These are phyloP conservation scores for Silurus lanzhouensis DNA, from an alignment of 2,797 vertebrate species.

Conservation along the genomic window DNA sequence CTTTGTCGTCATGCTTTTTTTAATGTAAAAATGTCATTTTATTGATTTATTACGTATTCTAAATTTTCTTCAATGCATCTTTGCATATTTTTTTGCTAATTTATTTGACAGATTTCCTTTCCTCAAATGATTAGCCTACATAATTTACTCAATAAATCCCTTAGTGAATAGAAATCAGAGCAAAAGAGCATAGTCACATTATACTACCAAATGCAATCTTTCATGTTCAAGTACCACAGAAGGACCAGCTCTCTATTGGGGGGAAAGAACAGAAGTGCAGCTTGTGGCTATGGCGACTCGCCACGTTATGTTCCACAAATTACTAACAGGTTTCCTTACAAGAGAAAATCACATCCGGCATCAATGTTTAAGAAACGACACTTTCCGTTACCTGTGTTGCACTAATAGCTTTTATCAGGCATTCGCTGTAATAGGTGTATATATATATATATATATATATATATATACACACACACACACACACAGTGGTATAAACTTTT, in stretches of 20 bases:
- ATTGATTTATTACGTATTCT: background rate
- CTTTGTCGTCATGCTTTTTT: background rate
- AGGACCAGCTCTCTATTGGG: background rate
- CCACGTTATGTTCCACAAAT: constrained; percentile 16
- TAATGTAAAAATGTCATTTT: background rate
- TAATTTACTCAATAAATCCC: background rate
- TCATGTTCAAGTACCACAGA: constrained; percentile 9
- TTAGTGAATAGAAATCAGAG: constrained; percentile 13
- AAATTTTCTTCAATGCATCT: too few species aligned
- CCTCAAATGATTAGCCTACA: background rate
- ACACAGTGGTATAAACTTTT: too few species aligned
- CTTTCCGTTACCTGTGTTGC: background rate
- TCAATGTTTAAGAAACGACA: constrained; percentile 4
- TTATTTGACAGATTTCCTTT: background rate
- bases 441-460: too few species aligned
- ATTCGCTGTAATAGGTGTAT: too few species aligned
- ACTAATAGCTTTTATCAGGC: background rate
- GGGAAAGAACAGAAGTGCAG: constrained; percentile 4
- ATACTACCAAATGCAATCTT: constrained; percentile 42
- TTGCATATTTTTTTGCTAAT: background rate
- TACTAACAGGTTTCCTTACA: constrained; percentile 20
- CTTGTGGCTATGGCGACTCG: constrained; percentile 37
- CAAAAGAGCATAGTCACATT: constrained; percentile 21
- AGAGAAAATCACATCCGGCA: background rate
- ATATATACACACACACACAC: too few species aligned